These are phyloP conservation scores for Psettodes erumei DNA, from an alignment of 2,113 vertebrate species.

Conservation along the genomic window DNA sequence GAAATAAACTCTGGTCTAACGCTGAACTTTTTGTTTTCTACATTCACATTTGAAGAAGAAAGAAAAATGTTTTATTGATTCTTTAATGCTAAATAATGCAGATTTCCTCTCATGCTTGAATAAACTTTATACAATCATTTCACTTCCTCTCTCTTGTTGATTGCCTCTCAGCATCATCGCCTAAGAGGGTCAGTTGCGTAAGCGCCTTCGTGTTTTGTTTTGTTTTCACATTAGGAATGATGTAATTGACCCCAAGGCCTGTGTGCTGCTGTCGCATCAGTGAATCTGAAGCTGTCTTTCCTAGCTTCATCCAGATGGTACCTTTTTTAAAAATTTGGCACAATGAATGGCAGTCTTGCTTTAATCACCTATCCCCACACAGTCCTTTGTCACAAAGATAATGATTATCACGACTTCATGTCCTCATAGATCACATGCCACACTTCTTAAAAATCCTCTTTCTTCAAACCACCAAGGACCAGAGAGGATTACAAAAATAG, in stretches of 20 bases:
- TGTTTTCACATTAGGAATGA: constrained; percentile 47
- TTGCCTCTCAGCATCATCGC: constrained; percentile 20
- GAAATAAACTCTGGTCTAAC: not conserved
- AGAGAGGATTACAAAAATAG: constrained; percentile 57
- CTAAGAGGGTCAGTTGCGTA: constrained; percentile 67
- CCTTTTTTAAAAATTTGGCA: not conserved
- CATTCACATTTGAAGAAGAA: constrained; percentile 22
- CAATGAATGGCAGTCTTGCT: not conserved
- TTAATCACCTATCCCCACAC: constrained; percentile 2
- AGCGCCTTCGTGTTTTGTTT: constrained; percentile 30
- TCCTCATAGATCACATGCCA: not conserved
- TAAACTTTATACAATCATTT: constrained; percentile 50
- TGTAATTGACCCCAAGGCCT: constrained; percentile 59
- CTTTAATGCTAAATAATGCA: constrained; percentile 72
- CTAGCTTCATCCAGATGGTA: constrained; percentile 16
- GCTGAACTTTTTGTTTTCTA: not conserved
- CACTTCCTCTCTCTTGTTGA: constrained; percentile 47
- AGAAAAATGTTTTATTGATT: constrained; percentile 63
- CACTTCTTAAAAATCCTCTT: constrained; percentile 27
- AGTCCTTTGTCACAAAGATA: not conserved
- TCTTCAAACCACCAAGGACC: constrained; percentile 18
- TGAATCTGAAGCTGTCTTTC: constrained; percentile 36
- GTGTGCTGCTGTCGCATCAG: constrained; percentile 25
- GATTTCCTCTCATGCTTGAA: constrained; percentile 49
- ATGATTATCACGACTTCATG: not conserved